phyloP scores from a whole-genome alignment of 2,888 invertebrate species.

The Dryocosmus kuriphilus region DNA sequence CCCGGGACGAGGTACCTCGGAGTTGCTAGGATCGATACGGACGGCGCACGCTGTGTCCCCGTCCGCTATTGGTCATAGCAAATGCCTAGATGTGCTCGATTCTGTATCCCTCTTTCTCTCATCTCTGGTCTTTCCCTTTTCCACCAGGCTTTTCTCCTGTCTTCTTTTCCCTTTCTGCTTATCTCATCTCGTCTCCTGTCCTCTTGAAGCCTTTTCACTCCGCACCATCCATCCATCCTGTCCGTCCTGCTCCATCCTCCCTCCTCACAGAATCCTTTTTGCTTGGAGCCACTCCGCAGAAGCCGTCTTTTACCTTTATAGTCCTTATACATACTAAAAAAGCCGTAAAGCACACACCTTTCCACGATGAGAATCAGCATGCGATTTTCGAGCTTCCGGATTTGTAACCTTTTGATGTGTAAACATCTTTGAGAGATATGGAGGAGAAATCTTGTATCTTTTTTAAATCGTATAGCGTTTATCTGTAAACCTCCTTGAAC shows the following conservation, averaged over 20 bases:
- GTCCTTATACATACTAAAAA: slow-evolving; percentile 21
- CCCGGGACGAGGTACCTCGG: slow-evolving; percentile 54
- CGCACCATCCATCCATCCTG: slow-evolving; percentile 19
- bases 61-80: slow-evolving; percentile 76
- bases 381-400: background rate
- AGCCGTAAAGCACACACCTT: slow-evolving; percentile 23
- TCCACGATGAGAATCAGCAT: slow-evolving; percentile 4
- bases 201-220: slow-evolving; percentile 20
- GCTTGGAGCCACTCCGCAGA: slow-evolving; percentile 30
- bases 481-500: no score
- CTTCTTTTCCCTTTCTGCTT: slow-evolving; percentile 37
- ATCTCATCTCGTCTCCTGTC: slow-evolving; percentile 33
- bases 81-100: slow-evolving; percentile 71
- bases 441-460: no score
- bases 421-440: no score
- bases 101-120: slow-evolving; percentile 39
- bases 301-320: slow-evolving; percentile 7
- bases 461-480: no score
- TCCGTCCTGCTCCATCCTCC: slow-evolving; percentile 9
- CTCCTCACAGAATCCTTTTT: slow-evolving; percentile 19
- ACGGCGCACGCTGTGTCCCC: slow-evolving; percentile 74
- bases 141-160: slow-evolving; percentile 41
- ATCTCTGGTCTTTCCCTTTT: slow-evolving; percentile 38
- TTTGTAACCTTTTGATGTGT: no score
- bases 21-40: slow-evolving; percentile 69